Percentiles rank a stretch among this genome's conserved stretches.
Conservation (phyloP, 2,888 invertebrate genomes). For the Eudemis profundana region DNA sequence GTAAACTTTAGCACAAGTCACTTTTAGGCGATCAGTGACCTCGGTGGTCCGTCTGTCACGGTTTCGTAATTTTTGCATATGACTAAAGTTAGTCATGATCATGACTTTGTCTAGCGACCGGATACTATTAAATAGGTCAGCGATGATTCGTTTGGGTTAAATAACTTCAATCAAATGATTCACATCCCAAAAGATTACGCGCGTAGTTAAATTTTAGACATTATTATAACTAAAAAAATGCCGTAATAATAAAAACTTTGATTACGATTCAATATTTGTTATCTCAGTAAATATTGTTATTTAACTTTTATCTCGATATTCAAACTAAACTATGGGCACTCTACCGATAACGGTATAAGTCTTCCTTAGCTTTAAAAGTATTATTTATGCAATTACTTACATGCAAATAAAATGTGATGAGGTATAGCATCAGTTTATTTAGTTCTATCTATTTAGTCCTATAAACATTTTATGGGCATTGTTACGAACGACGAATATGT, state of each 20-base stretch:
- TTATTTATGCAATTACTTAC: no score
- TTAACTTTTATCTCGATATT: no score
- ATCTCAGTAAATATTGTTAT: no score
- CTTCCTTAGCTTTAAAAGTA: background rate
- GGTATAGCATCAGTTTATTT: no score
- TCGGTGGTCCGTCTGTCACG: constrained; percentile 10
- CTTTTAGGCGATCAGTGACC: constrained; percentile 15
- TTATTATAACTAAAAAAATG: background rate
- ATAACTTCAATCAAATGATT: constrained; percentile 37
- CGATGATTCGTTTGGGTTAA: constrained; percentile 44
- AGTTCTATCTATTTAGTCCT: no score
- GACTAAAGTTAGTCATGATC: constrained; percentile 39
- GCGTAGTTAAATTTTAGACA: background rate
- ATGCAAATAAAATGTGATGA: no score
- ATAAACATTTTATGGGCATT: no score
- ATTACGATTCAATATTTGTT: background rate
- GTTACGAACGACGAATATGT: no score
- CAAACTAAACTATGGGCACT: no score
- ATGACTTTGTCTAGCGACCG: constrained; percentile 32
- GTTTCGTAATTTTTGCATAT: constrained; percentile 37
- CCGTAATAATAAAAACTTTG: background rate
- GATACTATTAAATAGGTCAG: constrained; percentile 43
- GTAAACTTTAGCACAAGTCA: background rate
- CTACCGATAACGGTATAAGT: background rate
- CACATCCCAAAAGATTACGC: constrained; percentile 9